phyloP scores from a whole-genome alignment of 2,888 invertebrate genomes.

The Amphipyra tragopoginis region DNA sequence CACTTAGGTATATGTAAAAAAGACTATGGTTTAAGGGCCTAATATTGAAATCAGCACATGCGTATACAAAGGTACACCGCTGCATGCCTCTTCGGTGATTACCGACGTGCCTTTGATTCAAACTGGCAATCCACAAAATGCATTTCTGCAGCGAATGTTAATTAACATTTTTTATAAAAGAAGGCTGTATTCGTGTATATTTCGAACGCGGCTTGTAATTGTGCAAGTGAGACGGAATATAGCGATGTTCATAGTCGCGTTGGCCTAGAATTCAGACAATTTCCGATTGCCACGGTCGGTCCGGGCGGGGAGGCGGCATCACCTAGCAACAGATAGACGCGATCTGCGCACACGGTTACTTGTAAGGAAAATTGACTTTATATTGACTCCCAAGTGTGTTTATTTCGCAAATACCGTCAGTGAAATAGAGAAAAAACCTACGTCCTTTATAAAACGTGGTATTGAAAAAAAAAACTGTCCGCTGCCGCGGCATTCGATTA shows the following conservation, averaged over 20 bases:
- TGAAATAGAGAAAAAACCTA: conserved; percentile 11
- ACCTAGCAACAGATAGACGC: conserved; percentile 63
- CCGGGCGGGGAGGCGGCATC: conserved; percentile 53
- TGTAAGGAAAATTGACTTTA: conserved; percentile 41
- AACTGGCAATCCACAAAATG: conserved; percentile 12
- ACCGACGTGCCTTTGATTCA: conserved; percentile 7
- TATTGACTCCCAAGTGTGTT: conserved; percentile 16
- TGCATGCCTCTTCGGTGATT: background rate
- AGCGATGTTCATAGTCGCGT: conserved; percentile 67
- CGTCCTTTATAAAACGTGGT: background rate
- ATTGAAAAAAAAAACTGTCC: background rate
- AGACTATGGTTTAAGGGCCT: too few species aligned
- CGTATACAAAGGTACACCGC: background rate
- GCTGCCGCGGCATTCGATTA: background rate
- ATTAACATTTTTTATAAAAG: conserved; percentile 29
- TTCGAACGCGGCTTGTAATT: conserved; percentile 51
- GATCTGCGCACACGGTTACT: conserved; percentile 37
- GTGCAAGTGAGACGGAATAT: conserved; percentile 74
- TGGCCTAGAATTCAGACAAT: conserved; percentile 87
- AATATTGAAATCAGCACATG: background rate
- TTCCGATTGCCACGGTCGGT: conserved; percentile 81
- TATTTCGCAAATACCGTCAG: conserved; percentile 12
- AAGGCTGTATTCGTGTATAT: conserved; percentile 40
- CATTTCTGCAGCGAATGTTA: conserved; percentile 16
- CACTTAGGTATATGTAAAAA: too few species aligned